Evolutionary conservation across 92 coral and sea anemone species (phyloP), one percentile per base, ranked within the genome.

Genomic region (Zoanthus sociatus): DNA sequence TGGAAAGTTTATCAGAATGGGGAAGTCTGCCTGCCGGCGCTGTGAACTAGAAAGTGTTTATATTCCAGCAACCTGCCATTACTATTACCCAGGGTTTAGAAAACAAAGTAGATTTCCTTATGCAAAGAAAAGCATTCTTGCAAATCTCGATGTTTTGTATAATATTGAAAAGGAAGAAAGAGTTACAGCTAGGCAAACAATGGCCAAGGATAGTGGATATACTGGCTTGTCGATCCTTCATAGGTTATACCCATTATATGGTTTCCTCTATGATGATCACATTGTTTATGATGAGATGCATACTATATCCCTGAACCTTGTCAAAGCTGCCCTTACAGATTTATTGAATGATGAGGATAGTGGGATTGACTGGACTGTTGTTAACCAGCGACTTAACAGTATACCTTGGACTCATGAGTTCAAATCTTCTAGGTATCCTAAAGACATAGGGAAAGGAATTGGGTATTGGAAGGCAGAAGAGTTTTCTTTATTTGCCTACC

Each of bases 281-380:
- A 79, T 82, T 82, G 92, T 89, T 44, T 86, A 84, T 92, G 94
- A 92, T 86, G 87, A 88, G 78, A 88, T 88, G 90, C 85, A 88
- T 73, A 84, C 84, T 26, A 17, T 91, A 66, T 84, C 53, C 16
- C 81, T 91, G 18, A 91, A 91, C 69, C 67, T 91, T 67, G 91
- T 91, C 32, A 91, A 91, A 54, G 78, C 84, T 69, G 47, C 76
- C 48, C 10, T 81, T 13, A 84, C 66, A 64, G 60, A 77, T 55
- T 79, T 91, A 74, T 71, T 83, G 76, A 74, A 82, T 47, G 94
- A 88, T 78, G 87, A 88, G 73, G 87, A 68, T 44, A 82, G 76
- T 78, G 69, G 46, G 16, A 89, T 78, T 42, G 75, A 83, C 78
- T 83, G 89, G 92, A 48, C 83, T 42, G 60, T 69, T 83, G 90